These are phyloP conservation scores for Coendou prehensilis DNA, from an alignment of 2,797 vertebrate genomes.

Conservation along the genomic window DNA sequence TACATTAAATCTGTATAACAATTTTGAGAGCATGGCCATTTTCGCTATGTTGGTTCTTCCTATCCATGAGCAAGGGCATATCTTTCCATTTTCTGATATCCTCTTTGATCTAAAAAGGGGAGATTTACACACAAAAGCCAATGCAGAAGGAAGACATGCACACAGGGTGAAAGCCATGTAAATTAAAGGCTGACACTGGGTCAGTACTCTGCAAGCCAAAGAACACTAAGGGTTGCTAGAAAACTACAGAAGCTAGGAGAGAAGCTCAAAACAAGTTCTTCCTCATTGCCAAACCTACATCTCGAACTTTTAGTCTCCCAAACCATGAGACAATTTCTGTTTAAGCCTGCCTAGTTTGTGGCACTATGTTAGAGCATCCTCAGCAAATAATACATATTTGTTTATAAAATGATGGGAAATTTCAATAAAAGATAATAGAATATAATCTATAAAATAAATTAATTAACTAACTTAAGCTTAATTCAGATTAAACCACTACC, in stretches of 20 bases:
- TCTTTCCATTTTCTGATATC: background rate
- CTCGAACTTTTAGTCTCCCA: background rate
- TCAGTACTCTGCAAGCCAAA: background rate
- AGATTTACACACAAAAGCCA: background rate
- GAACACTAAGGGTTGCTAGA: background rate
- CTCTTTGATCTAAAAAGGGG: background rate
- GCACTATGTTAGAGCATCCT: background rate
- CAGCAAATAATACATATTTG: background rate
- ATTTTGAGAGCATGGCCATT: background rate
- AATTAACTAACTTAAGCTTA: conserved; percentile 2
- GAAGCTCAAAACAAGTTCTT: background rate
- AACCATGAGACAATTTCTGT: background rate
- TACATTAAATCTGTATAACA: background rate
- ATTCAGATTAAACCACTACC: background rate
- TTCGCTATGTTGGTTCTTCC: background rate
- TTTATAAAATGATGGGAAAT: background rate
- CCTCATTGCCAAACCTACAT: background rate
- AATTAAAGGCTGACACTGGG: background rate
- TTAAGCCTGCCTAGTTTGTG: background rate
- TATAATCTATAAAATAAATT: conserved; percentile 11
- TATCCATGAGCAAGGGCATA: background rate
- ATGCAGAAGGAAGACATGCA: background rate
- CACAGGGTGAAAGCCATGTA: background rate
- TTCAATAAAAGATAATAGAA: background rate
- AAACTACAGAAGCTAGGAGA: background rate